phyloP scores from a whole-genome alignment of 1,140 invertebrate genomes.

The Gyrodactylus salaris region DNA sequence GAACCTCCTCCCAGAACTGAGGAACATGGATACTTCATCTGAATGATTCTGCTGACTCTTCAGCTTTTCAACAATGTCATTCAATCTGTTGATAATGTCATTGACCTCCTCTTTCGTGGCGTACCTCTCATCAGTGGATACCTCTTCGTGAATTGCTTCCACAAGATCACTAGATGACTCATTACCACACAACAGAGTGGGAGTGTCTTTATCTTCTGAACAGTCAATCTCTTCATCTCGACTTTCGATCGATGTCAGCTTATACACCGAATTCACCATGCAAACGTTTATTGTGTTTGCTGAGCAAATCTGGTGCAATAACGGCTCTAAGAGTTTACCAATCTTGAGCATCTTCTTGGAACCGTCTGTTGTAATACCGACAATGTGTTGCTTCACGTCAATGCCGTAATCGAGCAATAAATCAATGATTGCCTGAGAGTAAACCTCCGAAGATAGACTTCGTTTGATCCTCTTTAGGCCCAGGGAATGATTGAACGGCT shows the following conservation, averaged over 20 bases:
- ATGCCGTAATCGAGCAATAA: background rate
- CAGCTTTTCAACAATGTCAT: background rate
- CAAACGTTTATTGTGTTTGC: background rate
- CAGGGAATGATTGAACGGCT: background rate
- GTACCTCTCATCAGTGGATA: background rate
- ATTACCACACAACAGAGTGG: too few species aligned
- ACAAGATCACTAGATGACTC: background rate
- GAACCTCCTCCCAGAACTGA: too few species aligned
- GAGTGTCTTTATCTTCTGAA: background rate
- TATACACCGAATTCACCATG: too few species aligned
- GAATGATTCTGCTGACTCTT: background rate
- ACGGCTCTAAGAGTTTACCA: background rate
- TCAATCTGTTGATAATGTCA: background rate
- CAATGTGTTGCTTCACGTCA: background rate
- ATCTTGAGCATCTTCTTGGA: background rate
- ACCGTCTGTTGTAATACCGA: background rate
- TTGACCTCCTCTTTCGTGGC: background rate
- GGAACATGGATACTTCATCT: too few species aligned
- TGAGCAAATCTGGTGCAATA: background rate
- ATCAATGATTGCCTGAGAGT: background rate
- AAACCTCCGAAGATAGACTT: background rate
- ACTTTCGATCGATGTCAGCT: too few species aligned
- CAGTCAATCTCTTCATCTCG: background rate
- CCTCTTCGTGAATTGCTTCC: background rate
- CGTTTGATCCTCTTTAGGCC: background rate